Conservation (phyloP, 2,113 vertebrate species). For the Aspidoscelis tigris region DNA sequence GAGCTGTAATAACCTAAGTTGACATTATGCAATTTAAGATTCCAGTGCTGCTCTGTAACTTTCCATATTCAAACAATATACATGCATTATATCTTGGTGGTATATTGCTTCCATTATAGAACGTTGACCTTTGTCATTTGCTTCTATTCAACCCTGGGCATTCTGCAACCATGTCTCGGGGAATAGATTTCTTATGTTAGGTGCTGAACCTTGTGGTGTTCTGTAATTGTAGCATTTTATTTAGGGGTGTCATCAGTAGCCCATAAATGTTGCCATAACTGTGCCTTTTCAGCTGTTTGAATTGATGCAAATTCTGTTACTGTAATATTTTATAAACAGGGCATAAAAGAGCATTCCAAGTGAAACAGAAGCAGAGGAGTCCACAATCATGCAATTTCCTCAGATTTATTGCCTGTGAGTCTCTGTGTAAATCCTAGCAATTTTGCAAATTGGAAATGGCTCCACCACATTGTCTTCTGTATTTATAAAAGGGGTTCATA, state of each 20-base stretch:
- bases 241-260: slow-evolving; percentile 23
- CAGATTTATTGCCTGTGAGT: slow-evolving; percentile 26
- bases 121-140: slow-evolving; percentile 25
- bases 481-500: slow-evolving; percentile 49
- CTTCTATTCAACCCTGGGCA: neutral
- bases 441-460: slow-evolving; percentile 57
- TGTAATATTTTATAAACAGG: slow-evolving; percentile 31
- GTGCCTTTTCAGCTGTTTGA: neutral
- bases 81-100: slow-evolving; percentile 1
- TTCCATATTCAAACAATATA: slow-evolving; percentile 12
- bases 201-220: neutral
- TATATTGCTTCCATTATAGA: slow-evolving; percentile 24
- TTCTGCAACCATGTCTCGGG: neutral
- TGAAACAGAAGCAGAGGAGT: slow-evolving; percentile 6
- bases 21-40: slow-evolving; percentile 17
- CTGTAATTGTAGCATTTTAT: slow-evolving; percentile 18
- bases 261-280: neutral
- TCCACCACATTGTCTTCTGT: slow-evolving; percentile 52
- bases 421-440: slow-evolving; percentile 13
- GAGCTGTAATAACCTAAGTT: neutral
- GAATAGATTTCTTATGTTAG: slow-evolving; percentile 2
- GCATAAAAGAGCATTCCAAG: slow-evolving; percentile 24
- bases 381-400: slow-evolving; percentile 21
- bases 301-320: slow-evolving; percentile 28
- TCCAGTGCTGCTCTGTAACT: neutral